phyloP scores from a whole-genome alignment of 2,888 invertebrate genomes.

The Temnothorax ravouxi region DNA sequence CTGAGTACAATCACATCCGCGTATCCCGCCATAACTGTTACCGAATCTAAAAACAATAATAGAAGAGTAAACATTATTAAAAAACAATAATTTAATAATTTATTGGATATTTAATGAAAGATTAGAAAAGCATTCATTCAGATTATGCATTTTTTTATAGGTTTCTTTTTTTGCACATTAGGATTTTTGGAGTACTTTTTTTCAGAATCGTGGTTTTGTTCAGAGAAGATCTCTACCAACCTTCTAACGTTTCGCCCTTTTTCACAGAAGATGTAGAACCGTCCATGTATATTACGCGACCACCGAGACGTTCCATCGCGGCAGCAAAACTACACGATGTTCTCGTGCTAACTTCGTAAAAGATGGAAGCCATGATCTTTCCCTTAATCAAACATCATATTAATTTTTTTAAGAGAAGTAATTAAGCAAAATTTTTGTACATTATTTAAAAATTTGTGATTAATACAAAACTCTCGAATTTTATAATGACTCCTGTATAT shows the following conservation, averaged over 20 bases:
- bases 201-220: neutral
- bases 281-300: constrained; percentile 96
- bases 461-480: neutral
- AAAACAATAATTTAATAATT: constrained; percentile 9
- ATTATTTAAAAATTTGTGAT: neutral
- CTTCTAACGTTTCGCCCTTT: constrained; percentile 98
- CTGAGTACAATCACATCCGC: constrained; percentile 97
- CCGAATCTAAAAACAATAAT: constrained; percentile 86
- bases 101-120: neutral
- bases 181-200: neutral
- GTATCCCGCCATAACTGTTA: constrained; percentile 96
- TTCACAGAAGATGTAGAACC: constrained; percentile 96
- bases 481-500: neutral
- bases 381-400: constrained; percentile 87
- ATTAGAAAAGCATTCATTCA: neutral
- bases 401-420: neutral
- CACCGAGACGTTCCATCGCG: constrained; percentile 98
- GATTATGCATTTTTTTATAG: neutral
- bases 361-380: constrained; percentile 98
- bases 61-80: too few relatives aligned
- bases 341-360: constrained; percentile 99
- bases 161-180: neutral
- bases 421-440: neutral
- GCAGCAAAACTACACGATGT: constrained; percentile 98
- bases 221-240: constrained; percentile 81